Percentiles rank a stretch among this genome's conserved stretches.
Evolutionary conservation across 2,888 invertebrate genomes (phyloP).

Genomic region (Drosophila pseudotalamancana): DNA sequence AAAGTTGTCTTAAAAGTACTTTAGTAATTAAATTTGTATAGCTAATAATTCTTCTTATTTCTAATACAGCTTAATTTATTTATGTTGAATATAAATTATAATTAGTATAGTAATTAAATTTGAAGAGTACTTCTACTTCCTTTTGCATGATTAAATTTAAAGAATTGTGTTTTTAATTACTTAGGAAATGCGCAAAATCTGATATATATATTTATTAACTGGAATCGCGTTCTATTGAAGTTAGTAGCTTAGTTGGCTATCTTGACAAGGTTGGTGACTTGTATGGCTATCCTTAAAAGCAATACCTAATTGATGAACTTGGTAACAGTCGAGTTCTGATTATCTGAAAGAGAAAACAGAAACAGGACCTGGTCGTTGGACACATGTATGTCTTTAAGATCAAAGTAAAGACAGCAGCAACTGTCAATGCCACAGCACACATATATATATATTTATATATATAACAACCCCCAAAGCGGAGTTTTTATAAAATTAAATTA

Average conservation of each 20-base stretch:
- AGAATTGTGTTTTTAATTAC: slow-evolving; percentile 7
- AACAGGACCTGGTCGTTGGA: slow-evolving; percentile 18
- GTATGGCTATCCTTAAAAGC: slow-evolving; percentile 30
- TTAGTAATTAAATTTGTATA: background rate
- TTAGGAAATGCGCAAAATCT: background rate
- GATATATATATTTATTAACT: slow-evolving; percentile 6
- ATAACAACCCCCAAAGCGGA: slow-evolving; percentile 56
- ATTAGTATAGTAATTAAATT: too few species aligned
- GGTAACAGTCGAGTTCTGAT: slow-evolving; percentile 60
- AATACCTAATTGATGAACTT: slow-evolving; percentile 68
- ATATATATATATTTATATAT: slow-evolving; percentile 7
- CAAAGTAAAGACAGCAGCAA: slow-evolving; percentile 61
- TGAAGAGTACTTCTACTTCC: too few species aligned
- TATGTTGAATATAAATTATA: too few species aligned
- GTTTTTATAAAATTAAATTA: slow-evolving; percentile 80
- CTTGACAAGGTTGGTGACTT: too few species aligned
- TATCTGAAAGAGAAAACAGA: slow-evolving; percentile 47
- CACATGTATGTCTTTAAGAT: slow-evolving; percentile 62
- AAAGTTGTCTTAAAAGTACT: background rate
- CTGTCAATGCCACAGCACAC: slow-evolving; percentile 53
- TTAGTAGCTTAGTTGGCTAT: slow-evolving; percentile 5
- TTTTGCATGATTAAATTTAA: too few species aligned
- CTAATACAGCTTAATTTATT: too few species aligned
- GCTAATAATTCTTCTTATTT: too few species aligned
- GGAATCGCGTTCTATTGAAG: background rate